Evolutionary conservation across 2,888 invertebrate genomes (phyloP), one percentile per base, ranked within the genome.

Genomic region (Morpho deidamia): DNA sequence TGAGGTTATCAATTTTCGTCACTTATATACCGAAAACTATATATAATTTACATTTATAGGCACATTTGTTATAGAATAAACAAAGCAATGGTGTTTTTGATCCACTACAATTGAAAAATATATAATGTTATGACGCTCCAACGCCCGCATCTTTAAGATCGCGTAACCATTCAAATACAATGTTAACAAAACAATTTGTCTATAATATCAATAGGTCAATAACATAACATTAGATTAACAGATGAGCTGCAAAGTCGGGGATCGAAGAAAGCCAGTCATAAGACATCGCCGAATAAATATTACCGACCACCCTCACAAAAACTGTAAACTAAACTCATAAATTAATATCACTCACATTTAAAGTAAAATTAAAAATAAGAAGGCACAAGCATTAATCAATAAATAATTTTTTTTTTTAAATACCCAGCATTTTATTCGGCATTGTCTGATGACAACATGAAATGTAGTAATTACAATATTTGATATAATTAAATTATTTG

Each of bases 361-460:
- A 78, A 81, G 80, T 78, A 74, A 81, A 85, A 83, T 79, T 80
- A 81, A 83, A 85, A 78, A 82, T 81, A 83, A 83, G 81, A 87
- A 89, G 86, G 84, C 86, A 88, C 83, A 85, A 84, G 83, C 82
- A 83, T 82, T 80, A 85, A 82, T 81, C 79, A 80, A 84, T 86
- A 85, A 84, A 86, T 58, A 58, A 82, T 81, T 83, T 46, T 81
- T 80, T 82, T 37, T 82, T 73, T 82, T 79, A 76, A 75, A 75
- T 75, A 79, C 68, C 70, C 71, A 72, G 78, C 72, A 74, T 74
- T 72, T 72, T 74, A 81, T 82, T 82, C 85, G 81, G 84, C 86
- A 76, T 71, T 81, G 84, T 76, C 83, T 72, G 71, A 76, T 74
- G 88, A 82, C 81, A 73, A 72, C 72, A 76, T 82, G 60, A 55